These are phyloP conservation scores for Trichonephila inaurata DNA, from an alignment of 1,140 invertebrate genomes.

Conservation along the genomic window DNA sequence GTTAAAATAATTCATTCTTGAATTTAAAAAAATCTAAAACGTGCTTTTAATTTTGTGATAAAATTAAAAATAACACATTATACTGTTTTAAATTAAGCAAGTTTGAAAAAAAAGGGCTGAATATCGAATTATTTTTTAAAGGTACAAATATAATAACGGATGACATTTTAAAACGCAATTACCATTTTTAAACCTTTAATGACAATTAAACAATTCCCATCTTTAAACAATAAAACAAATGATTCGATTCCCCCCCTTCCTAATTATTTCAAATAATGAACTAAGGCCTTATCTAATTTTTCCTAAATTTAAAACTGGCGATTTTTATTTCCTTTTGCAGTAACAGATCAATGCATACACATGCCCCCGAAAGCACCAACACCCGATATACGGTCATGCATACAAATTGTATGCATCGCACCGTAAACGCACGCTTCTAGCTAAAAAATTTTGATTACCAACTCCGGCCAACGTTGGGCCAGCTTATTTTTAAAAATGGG, in stretches of 20 bases:
- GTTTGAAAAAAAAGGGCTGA: too few species aligned
- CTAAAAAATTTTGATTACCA: background rate
- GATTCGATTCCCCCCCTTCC: background rate
- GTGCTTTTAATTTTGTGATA: too few species aligned
- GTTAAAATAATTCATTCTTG: too few species aligned
- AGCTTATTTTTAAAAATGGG: background rate
- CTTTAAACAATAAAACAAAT: background rate
- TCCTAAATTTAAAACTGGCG: background rate
- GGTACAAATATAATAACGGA: background rate
- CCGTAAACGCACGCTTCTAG: background rate
- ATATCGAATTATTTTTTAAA: too few species aligned
- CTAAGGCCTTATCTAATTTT: background rate
- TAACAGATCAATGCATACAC: conserved; percentile 17
- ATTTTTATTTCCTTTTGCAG: background rate
- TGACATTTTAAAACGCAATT: background rate
- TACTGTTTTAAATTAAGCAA: too few species aligned
- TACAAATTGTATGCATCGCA: conserved; percentile 10
- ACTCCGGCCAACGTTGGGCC: background rate
- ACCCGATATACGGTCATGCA: conserved; percentile 11
- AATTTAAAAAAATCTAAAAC: too few species aligned
- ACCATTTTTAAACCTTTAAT: background rate
- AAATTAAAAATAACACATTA: too few species aligned
- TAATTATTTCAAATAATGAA: background rate
- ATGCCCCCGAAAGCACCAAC: background rate
- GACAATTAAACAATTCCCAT: too few species aligned